Evolutionary conservation across 2,888 invertebrate species (phyloP).

Genomic region (Rhopalosiphum nymphaeae): DNA sequence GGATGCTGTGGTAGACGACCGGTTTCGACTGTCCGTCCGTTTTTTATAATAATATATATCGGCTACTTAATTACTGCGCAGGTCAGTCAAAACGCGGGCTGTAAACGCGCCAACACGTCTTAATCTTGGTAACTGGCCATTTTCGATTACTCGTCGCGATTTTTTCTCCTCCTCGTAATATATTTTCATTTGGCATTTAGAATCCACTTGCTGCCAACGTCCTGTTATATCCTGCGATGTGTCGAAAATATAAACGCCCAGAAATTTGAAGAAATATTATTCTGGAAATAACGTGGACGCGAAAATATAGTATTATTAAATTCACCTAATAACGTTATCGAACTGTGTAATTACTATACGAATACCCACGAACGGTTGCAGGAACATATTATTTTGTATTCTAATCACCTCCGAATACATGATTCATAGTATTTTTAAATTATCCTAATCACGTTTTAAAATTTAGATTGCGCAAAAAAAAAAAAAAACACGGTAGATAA

Average conservation of each 20-base stretch:
- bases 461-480: not conserved
- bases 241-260: too few relatives aligned
- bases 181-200: not conserved
- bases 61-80: not conserved
- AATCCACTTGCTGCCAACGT: not conserved
- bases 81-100: not conserved
- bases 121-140: not conserved
- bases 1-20: not conserved
- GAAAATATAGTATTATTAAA: too few relatives aligned
- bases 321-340: too few relatives aligned
- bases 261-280: too few relatives aligned
- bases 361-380: too few relatives aligned
- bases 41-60: not conserved
- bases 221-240: not conserved
- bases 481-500: not conserved
- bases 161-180: not conserved
- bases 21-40: not conserved
- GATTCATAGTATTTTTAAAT: not conserved
- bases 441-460: not conserved
- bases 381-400: too few relatives aligned
- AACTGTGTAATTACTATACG: too few relatives aligned
- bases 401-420: too few relatives aligned
- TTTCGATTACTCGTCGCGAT: not conserved
- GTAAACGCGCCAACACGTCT: not conserved
- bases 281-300: too few relatives aligned